These are phyloP conservation scores for Helobdella robusta DNA, from an alignment of 2,888 invertebrate genomes.

Conservation along the genomic window DNA sequence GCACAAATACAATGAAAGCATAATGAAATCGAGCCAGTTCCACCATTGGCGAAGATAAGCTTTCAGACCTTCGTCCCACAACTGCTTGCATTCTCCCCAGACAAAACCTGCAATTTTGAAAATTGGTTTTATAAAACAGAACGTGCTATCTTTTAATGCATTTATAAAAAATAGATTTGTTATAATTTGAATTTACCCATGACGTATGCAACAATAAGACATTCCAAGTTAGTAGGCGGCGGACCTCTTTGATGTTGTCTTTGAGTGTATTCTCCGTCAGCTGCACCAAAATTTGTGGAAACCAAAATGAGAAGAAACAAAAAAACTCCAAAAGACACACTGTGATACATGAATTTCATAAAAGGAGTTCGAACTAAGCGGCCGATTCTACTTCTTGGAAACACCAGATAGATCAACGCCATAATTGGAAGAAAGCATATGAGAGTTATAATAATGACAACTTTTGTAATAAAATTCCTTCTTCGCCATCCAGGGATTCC, in stretches of 20 bases:
- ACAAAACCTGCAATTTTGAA: conserved; percentile 50
- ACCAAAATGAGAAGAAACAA: conserved; percentile 53
- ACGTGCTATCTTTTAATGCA: neutral
- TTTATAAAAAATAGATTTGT: too few species aligned
- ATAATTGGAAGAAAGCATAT: conserved; percentile 46
- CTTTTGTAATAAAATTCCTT: conserved; percentile 48
- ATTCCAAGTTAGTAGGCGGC: conserved; percentile 52
- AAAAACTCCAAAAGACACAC: conserved; percentile 55
- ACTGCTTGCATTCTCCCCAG: conserved; percentile 56
- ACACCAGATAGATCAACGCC: conserved; percentile 52
- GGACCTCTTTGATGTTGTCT: conserved; percentile 51
- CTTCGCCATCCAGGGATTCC: conserved; percentile 38
- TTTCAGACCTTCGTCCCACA: conserved; percentile 55
- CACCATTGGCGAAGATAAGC: conserved; percentile 55
- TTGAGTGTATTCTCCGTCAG: conserved; percentile 38
- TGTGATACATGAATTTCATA: conserved; percentile 57
- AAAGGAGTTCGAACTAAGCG: conserved; percentile 53
- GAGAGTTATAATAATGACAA: conserved; percentile 31
- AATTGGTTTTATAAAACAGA: neutral
- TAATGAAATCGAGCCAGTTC: conserved; percentile 57
- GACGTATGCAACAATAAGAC: conserved; percentile 54
- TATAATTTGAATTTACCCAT: conserved; percentile 51
- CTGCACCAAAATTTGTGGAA: conserved; percentile 46
- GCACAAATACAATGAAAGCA: conserved; percentile 54
- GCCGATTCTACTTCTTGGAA: conserved; percentile 52